Conservation (phyloP, 37 sponge, comb jelly and placozoan species). For the Lycopodina hypogea region DNA sequence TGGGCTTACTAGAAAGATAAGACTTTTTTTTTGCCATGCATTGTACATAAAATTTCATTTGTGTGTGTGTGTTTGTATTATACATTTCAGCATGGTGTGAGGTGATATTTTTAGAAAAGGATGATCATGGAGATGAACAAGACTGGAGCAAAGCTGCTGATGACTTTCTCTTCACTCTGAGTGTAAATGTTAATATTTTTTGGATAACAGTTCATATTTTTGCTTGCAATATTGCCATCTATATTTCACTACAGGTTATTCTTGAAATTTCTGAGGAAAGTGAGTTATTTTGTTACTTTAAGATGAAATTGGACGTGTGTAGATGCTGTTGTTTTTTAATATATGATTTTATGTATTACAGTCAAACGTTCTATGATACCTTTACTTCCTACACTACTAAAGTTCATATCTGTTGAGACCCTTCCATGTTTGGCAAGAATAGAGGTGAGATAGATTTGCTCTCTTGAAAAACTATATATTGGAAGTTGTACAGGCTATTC, state of each 20-base stretch:
- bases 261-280: constrained; percentile 10
- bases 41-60: not conserved
- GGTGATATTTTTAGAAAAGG: not conserved
- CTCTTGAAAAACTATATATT: not conserved
- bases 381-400: constrained; percentile 5
- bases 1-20: constrained; percentile 42
- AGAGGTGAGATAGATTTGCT: constrained; percentile 16
- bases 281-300: too few relatives aligned
- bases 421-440: constrained; percentile 20
- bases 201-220: not conserved
- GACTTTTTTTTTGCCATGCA: not conserved
- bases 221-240: not conserved
- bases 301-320: not conserved
- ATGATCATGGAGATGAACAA: not conserved
- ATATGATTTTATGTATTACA: not conserved
- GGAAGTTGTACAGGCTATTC: constrained; percentile 9
- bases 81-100: constrained; percentile 18
- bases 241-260: not conserved
- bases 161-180: constrained; percentile 33
- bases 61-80: not conserved
- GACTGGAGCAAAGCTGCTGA: constrained; percentile 24
- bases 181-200: constrained; percentile 1
- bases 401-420: not conserved
- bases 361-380: constrained; percentile 19
- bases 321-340: not conserved